These are phyloP conservation scores for Atlantisia rogersi DNA, from an alignment of 2,113 vertebrate genomes.

Conservation along the genomic window DNA sequence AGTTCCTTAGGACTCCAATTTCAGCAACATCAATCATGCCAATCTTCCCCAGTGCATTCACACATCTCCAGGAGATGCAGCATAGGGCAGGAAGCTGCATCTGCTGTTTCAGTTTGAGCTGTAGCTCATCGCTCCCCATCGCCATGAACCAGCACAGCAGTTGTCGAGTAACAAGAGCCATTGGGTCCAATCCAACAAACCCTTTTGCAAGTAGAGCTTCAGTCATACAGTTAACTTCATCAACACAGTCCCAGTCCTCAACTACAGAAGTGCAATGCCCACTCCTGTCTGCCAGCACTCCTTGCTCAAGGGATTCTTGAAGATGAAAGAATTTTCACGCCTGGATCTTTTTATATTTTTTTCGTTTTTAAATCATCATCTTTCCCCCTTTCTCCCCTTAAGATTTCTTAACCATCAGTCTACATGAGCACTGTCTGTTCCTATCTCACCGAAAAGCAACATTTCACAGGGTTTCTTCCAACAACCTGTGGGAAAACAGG, in stretches of 20 bases:
- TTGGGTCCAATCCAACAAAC: background rate
- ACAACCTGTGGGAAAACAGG: constrained; percentile 20
- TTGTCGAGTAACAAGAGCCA: fast-evolving
- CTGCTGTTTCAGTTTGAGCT: background rate
- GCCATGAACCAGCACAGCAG: background rate
- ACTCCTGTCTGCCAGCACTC: background rate
- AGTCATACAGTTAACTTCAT: background rate
- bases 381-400: background rate
- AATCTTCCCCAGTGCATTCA: background rate
- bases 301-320: background rate
- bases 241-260: background rate
- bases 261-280: background rate
- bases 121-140: background rate
- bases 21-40: background rate
- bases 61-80: background rate
- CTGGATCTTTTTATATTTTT: background rate
- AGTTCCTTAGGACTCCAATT: constrained; percentile 17
- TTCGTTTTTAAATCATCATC: background rate
- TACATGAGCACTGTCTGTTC: background rate
- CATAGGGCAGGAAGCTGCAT: background rate
- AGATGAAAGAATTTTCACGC: background rate
- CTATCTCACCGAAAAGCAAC: background rate
- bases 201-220: background rate
- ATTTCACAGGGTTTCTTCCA: background rate
- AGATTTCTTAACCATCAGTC: background rate